phyloP scores from a whole-genome alignment of 53 echinoderm and acorn worm genomes.

The Glandiceps talaboti region DNA sequence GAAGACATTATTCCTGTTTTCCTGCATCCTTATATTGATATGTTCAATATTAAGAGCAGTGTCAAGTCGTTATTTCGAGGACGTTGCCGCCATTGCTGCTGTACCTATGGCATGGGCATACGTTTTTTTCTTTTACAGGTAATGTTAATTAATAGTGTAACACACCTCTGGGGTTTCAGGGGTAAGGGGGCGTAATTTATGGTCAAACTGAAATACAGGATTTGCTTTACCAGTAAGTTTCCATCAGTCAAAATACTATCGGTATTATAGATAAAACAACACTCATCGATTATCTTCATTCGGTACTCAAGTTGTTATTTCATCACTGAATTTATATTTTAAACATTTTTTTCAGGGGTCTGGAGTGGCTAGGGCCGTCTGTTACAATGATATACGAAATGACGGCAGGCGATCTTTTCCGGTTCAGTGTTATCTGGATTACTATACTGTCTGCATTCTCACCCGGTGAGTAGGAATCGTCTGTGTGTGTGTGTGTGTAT shows the following conservation, averaged over 20 bases:
- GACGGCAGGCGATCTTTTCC: conserved; percentile 51
- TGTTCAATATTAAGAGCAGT: conserved; percentile 49
- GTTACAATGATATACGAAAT: conserved; percentile 81
- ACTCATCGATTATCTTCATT: no score
- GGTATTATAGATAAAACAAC: no score
- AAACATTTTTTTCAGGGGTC: not conserved
- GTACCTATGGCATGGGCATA: conserved; percentile 78
- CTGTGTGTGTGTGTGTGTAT: not conserved
- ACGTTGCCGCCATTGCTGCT: conserved; percentile 30
- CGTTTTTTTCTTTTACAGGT: conserved; percentile 86
- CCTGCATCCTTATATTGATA: conserved; percentile 40
- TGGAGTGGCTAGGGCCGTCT: conserved; percentile 53
- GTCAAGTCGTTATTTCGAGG: conserved; percentile 28
- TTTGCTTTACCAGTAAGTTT: no score
- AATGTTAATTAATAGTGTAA: no score
- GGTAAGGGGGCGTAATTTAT: no score
- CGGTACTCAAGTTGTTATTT: no score
- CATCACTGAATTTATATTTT: no score
- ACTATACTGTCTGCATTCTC: conserved; percentile 65
- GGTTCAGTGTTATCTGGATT: conserved; percentile 65
- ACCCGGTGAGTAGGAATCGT: conserved; percentile 33
- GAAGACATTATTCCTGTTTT: conserved; percentile 59
- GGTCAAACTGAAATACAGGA: no score
- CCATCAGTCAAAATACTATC: no score
- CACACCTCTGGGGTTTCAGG: no score